Percentiles rank a stretch among this genome's conserved stretches.
Evolutionary conservation across 2,113 vertebrate genomes (phyloP).

Genomic region (Willisornis vidua): DNA sequence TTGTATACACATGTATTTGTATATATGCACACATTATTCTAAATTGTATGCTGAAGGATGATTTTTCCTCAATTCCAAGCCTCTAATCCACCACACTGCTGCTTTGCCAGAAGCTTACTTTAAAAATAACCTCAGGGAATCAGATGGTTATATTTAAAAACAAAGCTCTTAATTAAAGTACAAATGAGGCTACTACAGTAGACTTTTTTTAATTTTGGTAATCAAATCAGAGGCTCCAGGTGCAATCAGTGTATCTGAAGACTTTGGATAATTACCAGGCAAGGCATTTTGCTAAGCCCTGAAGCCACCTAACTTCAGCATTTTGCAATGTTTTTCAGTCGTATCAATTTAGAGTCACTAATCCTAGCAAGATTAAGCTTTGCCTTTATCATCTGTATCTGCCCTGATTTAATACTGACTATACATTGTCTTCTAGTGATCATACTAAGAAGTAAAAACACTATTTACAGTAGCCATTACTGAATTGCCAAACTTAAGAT

Average conservation of each 20-base stretch:
- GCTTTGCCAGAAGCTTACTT: conserved; percentile 58
- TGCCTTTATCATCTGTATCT: conserved; percentile 27
- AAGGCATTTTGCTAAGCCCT: conserved; percentile 5
- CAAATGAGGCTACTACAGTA: conserved; percentile 45
- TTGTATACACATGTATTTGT: neutral
- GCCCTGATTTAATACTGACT: conserved; percentile 18
- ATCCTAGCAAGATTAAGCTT: conserved; percentile 58
- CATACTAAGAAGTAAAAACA: conserved; percentile 1
- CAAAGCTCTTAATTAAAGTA: conserved; percentile 67
- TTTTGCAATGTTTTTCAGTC: neutral
- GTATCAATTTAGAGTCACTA: conserved; percentile 28
- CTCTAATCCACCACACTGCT: conserved; percentile 44
- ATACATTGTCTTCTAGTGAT: conserved; percentile 36
- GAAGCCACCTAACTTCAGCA: neutral
- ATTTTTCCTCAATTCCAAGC: conserved; percentile 39
- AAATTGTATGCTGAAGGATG: neutral
- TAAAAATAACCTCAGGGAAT: conserved; percentile 62
- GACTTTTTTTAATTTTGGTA: neutral
- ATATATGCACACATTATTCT: conserved; percentile 19
- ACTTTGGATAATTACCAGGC: conserved; percentile 11
- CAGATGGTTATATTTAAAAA: conserved; percentile 60
- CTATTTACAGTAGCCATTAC: neutral
- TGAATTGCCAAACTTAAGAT: neutral
- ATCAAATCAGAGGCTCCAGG: conserved; percentile 45
- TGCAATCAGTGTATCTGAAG: conserved; percentile 27